Percentiles rank a stretch among this genome's conserved stretches.
phyloP scores from a whole-genome alignment of 92 coral and sea anemone species.

The Actinostola sp. region DNA sequence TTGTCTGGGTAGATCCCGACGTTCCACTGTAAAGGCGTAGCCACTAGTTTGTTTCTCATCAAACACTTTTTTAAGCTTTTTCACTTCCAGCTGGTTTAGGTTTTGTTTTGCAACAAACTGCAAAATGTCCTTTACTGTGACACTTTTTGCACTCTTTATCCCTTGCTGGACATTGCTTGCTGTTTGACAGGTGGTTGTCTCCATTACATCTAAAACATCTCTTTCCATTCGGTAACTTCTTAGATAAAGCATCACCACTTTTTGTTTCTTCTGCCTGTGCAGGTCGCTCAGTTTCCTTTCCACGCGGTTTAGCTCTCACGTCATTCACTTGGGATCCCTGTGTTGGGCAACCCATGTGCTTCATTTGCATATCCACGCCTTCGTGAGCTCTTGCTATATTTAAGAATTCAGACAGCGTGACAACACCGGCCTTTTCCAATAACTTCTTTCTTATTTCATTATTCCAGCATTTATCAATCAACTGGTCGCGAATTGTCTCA shows the following conservation, averaged over 20 bases:
- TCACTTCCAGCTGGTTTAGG: not conserved
- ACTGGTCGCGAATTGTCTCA: conserved; percentile 64
- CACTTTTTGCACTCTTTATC: not conserved
- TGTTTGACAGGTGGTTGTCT: not conserved
- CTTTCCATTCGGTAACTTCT: too few relatives aligned
- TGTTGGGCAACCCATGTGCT: too few relatives aligned
- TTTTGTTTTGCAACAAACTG: not conserved
- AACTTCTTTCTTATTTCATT: conserved; percentile 52
- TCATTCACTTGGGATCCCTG: too few relatives aligned
- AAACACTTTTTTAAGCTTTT: too few relatives aligned
- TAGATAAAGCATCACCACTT: too few relatives aligned
- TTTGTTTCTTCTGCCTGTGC: too few relatives aligned
- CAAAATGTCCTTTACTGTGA: not conserved
- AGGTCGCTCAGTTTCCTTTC: too few relatives aligned
- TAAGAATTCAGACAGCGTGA: conserved; percentile 38
- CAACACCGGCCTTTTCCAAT: conserved; percentile 49
- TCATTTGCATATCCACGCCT: conserved; percentile 14
- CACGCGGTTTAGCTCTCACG: too few relatives aligned
- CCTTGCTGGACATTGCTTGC: not conserved
- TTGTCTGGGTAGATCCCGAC: not conserved
- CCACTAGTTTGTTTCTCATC: conserved; percentile 28
- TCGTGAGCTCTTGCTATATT: conserved; percentile 60
- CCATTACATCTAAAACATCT: not conserved
- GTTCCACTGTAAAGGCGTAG: conserved; percentile 37
- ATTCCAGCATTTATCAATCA: conserved; percentile 60